phyloP scores from a whole-genome alignment of 2,113 vertebrate genomes.

The Myotis davidii region DNA sequence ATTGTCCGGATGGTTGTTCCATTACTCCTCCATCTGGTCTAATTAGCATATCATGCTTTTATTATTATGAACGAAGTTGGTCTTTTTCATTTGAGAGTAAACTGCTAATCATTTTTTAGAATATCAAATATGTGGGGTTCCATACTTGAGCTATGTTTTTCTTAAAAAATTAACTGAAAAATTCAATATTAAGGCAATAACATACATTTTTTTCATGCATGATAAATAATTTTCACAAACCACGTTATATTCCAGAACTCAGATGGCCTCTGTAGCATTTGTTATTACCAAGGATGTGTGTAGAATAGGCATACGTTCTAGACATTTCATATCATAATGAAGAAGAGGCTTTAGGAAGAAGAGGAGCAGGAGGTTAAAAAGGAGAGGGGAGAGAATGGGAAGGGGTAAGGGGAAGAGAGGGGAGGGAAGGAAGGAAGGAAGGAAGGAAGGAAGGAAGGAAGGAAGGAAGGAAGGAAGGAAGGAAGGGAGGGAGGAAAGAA shows the following conservation, averaged over 20 bases:
- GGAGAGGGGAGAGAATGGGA: too few species aligned
- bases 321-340: not conserved
- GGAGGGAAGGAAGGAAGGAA: not conserved
- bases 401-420: not conserved
- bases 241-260: not conserved
- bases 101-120: not conserved
- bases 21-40: too few species aligned
- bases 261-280: not conserved
- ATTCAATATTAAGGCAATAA: not conserved
- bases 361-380: not conserved
- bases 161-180: not conserved
- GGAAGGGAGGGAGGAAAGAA: not conserved
- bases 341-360: not conserved
- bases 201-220: not conserved
- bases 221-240: not conserved
- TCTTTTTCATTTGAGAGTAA: conserved; percentile 7
- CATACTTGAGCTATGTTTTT: not conserved
- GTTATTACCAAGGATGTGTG: not conserved
- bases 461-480: too few species aligned
- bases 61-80: too few species aligned
- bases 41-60: too few species aligned
- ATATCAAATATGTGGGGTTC: not conserved
- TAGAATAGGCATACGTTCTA: not conserved
- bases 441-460: not conserved
- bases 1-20: too few species aligned